Conservation (phyloP, 2,113 vertebrate genomes). For the Tautogolabrus adspersus region DNA sequence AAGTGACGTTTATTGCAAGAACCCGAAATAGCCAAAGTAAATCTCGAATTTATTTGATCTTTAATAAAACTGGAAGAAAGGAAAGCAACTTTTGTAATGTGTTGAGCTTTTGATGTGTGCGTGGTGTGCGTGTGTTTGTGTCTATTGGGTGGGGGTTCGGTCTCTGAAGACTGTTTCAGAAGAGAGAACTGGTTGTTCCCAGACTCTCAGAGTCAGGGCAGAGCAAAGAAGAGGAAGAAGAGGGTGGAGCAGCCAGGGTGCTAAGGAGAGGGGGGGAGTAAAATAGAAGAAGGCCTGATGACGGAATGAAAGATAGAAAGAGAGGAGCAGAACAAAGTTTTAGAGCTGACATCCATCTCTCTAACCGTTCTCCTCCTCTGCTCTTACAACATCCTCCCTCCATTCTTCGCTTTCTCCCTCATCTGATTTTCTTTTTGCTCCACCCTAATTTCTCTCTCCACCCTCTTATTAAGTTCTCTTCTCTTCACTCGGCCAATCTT, state of each 20-base stretch:
- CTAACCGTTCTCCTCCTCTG: neutral
- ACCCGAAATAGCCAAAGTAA: neutral
- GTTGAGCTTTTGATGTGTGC: neutral
- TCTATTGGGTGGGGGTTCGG: neutral
- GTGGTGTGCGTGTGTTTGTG: slow-evolving; percentile 2
- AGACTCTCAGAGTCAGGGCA: slow-evolving; percentile 35
- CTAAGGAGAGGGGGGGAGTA: neutral
- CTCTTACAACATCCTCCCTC: slow-evolving; percentile 3
- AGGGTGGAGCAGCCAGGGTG: slow-evolving; percentile 14
- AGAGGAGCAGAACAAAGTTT: neutral
- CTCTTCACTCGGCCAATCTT: neutral
- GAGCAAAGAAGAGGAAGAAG: slow-evolving; percentile 24
- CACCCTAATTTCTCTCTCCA: slow-evolving; percentile 22
- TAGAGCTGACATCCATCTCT: neutral
- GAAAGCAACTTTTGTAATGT: neutral
- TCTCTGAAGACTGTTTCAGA: slow-evolving; percentile 27
- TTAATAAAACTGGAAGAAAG: neutral
- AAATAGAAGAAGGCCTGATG: neutral
- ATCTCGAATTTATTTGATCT: neutral
- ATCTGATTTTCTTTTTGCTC: neutral
- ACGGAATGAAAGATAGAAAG: too few species aligned
- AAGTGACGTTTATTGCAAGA: neutral
- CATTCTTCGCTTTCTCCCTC: neutral
- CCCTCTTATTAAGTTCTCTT: neutral
- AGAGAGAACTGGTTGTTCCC: slow-evolving; percentile 55